A percentile compares a stretch with the other conserved stretches of the same genome.
Conservation (phyloP, 2,797 vertebrate species). For the Enteromius argenteus region DNA sequence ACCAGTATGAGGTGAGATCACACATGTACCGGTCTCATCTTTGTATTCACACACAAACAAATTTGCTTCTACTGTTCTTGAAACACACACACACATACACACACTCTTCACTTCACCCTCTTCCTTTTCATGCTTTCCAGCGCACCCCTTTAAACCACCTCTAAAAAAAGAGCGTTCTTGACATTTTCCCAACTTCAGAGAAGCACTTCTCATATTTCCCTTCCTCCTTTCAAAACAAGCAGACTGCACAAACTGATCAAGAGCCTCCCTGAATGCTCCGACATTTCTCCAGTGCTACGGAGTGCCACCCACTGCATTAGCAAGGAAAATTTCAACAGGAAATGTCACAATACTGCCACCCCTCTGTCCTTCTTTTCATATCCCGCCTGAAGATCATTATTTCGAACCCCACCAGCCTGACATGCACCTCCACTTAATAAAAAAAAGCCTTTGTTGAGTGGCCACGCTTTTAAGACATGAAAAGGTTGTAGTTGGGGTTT, state of each 20-base stretch:
- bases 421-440: slow-evolving; percentile 34
- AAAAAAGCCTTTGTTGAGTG: slow-evolving; percentile 47
- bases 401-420: slow-evolving; percentile 36
- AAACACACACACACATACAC: slow-evolving; percentile 39
- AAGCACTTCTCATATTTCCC: slow-evolving; percentile 50
- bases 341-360: slow-evolving; percentile 69
- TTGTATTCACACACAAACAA: slow-evolving; percentile 48
- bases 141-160: slow-evolving; percentile 65
- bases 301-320: slow-evolving; percentile 66
- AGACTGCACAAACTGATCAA: slow-evolving; percentile 62
- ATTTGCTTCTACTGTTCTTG: slow-evolving; percentile 39
- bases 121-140: slow-evolving; percentile 60
- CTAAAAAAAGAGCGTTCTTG: slow-evolving; percentile 72
- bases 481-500: slow-evolving; percentile 10
- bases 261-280: slow-evolving; percentile 63
- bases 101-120: slow-evolving; percentile 54
- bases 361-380: slow-evolving; percentile 53
- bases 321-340: slow-evolving; percentile 68
- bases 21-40: slow-evolving; percentile 7
- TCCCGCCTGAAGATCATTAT: neutral
- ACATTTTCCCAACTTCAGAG: slow-evolving; percentile 76
- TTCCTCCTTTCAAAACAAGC: slow-evolving; percentile 65
- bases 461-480: slow-evolving; percentile 18
- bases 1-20: slow-evolving; percentile 84
- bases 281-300: slow-evolving; percentile 73